Conservation (phyloP, 2,888 invertebrate genomes). For the Pollenia angustigena region DNA sequence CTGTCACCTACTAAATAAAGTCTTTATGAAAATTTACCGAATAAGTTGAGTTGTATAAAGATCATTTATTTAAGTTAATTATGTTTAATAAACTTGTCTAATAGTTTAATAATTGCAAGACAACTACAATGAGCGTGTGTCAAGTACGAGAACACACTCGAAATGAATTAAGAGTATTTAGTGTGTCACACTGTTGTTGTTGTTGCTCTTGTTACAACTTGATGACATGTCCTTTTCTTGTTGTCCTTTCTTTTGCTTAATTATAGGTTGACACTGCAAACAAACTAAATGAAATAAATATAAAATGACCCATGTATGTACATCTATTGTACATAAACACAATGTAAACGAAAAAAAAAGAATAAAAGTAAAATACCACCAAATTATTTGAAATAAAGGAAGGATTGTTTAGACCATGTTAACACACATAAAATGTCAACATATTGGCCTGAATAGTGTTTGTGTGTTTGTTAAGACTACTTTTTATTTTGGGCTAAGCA, state of each 20-base stretch:
- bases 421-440: constrained; percentile 42
- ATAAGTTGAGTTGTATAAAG: background rate
- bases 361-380: constrained; percentile 15
- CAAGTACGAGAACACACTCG: constrained; percentile 15
- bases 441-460: constrained; percentile 25
- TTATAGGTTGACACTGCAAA: constrained; percentile 59
- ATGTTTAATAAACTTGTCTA: constrained; percentile 68
- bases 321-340: background rate
- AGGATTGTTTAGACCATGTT: constrained; percentile 28
- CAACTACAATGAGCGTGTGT: constrained; percentile 36
- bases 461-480: constrained; percentile 6
- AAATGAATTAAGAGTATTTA: constrained; percentile 54
- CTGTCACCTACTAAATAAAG: too few species aligned
- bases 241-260: constrained; percentile 53
- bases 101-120: constrained; percentile 70
- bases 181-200: constrained; percentile 44
- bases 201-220: constrained; percentile 26
- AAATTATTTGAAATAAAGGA: constrained; percentile 32
- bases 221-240: constrained; percentile 54
- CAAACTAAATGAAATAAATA: constrained; percentile 42
- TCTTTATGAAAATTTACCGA: too few species aligned
- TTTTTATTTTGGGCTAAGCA: constrained; percentile 64
- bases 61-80: constrained; percentile 62
- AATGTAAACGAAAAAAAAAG: background rate
- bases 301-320: constrained; percentile 34